These are phyloP conservation scores for Toxotes chatareus DNA, from an alignment of 2,113 vertebrate species.

Conservation along the genomic window DNA sequence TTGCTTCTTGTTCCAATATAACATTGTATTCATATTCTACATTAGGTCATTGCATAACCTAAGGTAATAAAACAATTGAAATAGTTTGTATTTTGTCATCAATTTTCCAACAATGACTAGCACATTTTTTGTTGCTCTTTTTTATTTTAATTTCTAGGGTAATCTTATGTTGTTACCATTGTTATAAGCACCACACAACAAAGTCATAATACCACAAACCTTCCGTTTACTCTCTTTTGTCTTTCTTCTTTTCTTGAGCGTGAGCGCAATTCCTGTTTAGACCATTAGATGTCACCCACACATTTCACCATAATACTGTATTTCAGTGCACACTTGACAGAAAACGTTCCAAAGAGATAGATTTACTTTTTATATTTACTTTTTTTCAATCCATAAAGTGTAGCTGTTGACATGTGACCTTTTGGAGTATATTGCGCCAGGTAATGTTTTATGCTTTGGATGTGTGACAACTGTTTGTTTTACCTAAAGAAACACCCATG, in stretches of 20 bases:
- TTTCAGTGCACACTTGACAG: neutral
- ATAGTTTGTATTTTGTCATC: constrained; percentile 22
- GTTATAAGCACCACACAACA: neutral
- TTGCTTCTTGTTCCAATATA: constrained; percentile 23
- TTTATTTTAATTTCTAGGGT: neutral
- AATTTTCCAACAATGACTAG: neutral
- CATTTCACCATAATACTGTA: neutral
- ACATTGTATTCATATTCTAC: constrained; percentile 29
- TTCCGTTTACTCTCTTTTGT: neutral
- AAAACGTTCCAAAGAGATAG: neutral
- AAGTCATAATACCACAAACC: neutral
- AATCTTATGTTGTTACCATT: neutral
- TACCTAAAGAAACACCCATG: neutral
- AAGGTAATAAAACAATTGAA: constrained; percentile 55
- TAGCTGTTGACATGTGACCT: neutral
- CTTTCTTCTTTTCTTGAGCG: neutral
- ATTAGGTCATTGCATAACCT: constrained; percentile 39
- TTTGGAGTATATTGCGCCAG: neutral
- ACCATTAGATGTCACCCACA: constrained; percentile 67
- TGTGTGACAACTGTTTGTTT: neutral
- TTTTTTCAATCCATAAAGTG: neutral
- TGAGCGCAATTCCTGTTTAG: constrained; percentile 17
- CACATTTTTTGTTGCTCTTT: neutral
- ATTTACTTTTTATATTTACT: neutral
- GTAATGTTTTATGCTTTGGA: neutral